These are phyloP conservation scores for Microchrysa polita DNA, from an alignment of 2,888 invertebrate genomes.

Conservation along the genomic window DNA sequence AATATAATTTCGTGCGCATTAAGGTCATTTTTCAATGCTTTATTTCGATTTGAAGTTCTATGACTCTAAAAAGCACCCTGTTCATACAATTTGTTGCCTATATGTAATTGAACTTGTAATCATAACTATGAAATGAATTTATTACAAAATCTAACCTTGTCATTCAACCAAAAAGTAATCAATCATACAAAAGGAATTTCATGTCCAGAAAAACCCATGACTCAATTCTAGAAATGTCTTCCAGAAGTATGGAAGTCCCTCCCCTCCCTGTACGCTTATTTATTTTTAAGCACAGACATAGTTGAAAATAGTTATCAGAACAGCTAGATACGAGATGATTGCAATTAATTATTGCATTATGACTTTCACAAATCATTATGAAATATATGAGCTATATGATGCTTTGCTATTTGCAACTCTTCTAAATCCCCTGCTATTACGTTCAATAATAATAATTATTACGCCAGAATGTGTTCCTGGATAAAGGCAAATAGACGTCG, in stretches of 20 bases:
- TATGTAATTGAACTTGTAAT: no score
- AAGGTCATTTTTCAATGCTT: no score
- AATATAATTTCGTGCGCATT: no score
- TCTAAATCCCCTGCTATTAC: conserved; percentile 2
- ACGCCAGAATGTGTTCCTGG: not conserved
- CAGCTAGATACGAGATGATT: not conserved
- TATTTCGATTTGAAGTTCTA: no score
- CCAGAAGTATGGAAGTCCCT: no score
- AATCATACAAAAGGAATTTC: not conserved
- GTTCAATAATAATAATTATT: not conserved
- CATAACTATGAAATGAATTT: no score
- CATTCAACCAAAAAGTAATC: not conserved
- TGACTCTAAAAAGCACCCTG: no score
- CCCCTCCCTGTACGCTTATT: not conserved
- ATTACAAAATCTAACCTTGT: not conserved
- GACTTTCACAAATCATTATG: not conserved
- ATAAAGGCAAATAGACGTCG: not conserved
- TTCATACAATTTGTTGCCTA: no score
- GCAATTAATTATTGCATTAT: conserved; percentile 11
- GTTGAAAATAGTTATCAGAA: not conserved
- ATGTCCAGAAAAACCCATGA: not conserved
- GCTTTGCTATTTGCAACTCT: no score
- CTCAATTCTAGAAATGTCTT: not conserved
- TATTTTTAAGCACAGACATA: not conserved
- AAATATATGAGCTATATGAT: not conserved